Percentiles rank a stretch among this genome's conserved stretches.
phyloP scores from a whole-genome alignment of 2,888 invertebrate genomes.

The Subacronicta megacephala region DNA sequence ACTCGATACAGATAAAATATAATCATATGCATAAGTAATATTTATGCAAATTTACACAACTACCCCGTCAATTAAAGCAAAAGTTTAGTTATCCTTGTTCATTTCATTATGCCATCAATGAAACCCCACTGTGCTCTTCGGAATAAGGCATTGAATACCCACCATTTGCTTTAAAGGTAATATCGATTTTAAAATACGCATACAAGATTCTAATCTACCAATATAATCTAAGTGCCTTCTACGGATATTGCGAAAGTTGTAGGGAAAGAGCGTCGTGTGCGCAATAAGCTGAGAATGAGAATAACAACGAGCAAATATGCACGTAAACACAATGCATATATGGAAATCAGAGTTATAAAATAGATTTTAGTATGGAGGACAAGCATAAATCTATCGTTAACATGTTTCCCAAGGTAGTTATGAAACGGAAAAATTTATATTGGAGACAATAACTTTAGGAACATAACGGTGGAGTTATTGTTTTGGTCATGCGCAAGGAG shows the following conservation, averaged over 20 bases:
- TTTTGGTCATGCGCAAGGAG: background rate
- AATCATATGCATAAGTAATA: conserved; percentile 22
- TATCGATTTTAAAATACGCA: conserved; percentile 38
- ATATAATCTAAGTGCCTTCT: conserved; percentile 55
- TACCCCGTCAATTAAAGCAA: conserved; percentile 23
- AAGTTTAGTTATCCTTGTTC: conserved; percentile 7
- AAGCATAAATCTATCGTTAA: conserved; percentile 18
- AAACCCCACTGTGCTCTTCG: background rate
- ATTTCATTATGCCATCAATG: conserved; percentile 8
- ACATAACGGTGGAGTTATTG: conserved; percentile 6
- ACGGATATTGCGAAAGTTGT: conserved; percentile 59
- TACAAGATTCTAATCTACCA: conserved; percentile 49
- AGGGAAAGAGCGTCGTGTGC: conserved; percentile 45
- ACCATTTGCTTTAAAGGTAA: conserved; percentile 19
- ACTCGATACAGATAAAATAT: conserved; percentile 18
- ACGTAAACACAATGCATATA: conserved; percentile 44
- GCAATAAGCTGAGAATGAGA: conserved; percentile 53
- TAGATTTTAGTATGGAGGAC: conserved; percentile 15
- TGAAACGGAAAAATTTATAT: conserved; percentile 2
- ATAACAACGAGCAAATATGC: conserved; percentile 38
- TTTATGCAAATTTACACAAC: too few relatives aligned
- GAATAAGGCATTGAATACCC: conserved; percentile 13
- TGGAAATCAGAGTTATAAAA: conserved; percentile 32
- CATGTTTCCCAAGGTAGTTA: conserved; percentile 10
- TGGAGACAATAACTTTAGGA: conserved; percentile 18